These are phyloP conservation scores for Sebastes trivittatus DNA, from an alignment of 2,797 vertebrate genomes.

Conservation along the genomic window DNA sequence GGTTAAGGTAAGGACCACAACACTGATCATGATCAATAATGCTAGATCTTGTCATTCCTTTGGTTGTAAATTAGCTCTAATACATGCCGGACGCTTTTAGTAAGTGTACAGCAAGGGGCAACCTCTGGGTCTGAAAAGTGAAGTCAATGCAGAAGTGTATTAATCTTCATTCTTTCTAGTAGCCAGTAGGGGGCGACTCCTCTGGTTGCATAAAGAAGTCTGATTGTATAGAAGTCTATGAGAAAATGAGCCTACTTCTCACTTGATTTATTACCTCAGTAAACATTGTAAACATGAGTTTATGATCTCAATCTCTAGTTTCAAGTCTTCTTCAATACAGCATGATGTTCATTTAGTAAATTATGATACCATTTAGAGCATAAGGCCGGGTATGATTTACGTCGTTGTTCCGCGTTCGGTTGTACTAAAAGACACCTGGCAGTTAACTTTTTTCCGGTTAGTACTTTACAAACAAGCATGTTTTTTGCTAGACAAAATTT, in stretches of 20 bases:
- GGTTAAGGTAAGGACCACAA: slow-evolving; percentile 67
- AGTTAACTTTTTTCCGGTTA: background rate
- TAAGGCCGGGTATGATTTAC: background rate
- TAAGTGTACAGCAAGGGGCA: background rate
- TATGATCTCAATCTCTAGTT: background rate
- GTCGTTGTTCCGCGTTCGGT: background rate
- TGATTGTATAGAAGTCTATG: background rate
- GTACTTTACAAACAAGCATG: background rate
- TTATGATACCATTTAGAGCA: background rate
- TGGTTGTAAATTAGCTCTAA: background rate
- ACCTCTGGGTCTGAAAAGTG: no score
- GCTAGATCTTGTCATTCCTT: background rate
- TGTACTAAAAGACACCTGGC: background rate
- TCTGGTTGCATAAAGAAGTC: background rate
- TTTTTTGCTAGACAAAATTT: background rate
- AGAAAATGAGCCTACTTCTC: background rate
- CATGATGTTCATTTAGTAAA: background rate
- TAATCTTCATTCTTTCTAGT: background rate
- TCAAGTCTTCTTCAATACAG: background rate
- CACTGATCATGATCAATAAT: background rate
- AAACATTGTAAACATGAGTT: background rate
- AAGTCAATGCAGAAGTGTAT: background rate
- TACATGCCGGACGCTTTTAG: background rate
- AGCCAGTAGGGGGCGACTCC: background rate
- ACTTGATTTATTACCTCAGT: background rate